Evolutionary conservation across 1,140 invertebrate species (phyloP).

Genomic region (Drosophila cardini): DNA sequence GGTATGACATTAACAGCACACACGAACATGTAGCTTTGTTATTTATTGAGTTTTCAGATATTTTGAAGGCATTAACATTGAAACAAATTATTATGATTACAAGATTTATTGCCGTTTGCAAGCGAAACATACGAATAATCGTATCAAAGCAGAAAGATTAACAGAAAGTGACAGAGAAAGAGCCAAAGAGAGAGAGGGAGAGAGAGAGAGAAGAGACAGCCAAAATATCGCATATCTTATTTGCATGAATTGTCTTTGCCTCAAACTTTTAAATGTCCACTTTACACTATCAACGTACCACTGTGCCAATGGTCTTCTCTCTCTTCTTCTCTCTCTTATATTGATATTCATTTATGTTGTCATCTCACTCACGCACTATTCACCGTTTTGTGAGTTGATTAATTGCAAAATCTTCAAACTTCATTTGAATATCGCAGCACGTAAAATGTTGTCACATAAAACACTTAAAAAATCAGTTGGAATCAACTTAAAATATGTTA

Average conservation of each 20-base stretch:
- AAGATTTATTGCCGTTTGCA: slow-evolving; percentile 79
- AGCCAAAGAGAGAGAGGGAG: slow-evolving; percentile 1
- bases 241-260: slow-evolving; percentile 51
- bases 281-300: not conserved
- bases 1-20: slow-evolving; percentile 84
- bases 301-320: not conserved
- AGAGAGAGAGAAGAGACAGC: slow-evolving; percentile 45
- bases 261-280: not conserved
- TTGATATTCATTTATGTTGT: slow-evolving; percentile 19
- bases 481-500: not conserved
- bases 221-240: slow-evolving; percentile 58
- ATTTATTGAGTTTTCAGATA: slow-evolving; percentile 84
- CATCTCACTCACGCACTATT: slow-evolving; percentile 45
- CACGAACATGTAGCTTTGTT: slow-evolving; percentile 84
- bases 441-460: slow-evolving; percentile 23
- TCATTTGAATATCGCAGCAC: slow-evolving; percentile 36
- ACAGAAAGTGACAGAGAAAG: slow-evolving; percentile 7
- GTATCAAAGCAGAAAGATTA: slow-evolving; percentile 21
- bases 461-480: not conserved
- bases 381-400: slow-evolving; percentile 54
- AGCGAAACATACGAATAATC: slow-evolving; percentile 67
- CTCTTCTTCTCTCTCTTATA: slow-evolving; percentile 6
- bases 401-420: slow-evolving; percentile 36
- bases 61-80: slow-evolving; percentile 84
- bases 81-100: slow-evolving; percentile 84